Conservation (phyloP, 2,113 vertebrate species). For the Corythoichthys haematopterus region DNA sequence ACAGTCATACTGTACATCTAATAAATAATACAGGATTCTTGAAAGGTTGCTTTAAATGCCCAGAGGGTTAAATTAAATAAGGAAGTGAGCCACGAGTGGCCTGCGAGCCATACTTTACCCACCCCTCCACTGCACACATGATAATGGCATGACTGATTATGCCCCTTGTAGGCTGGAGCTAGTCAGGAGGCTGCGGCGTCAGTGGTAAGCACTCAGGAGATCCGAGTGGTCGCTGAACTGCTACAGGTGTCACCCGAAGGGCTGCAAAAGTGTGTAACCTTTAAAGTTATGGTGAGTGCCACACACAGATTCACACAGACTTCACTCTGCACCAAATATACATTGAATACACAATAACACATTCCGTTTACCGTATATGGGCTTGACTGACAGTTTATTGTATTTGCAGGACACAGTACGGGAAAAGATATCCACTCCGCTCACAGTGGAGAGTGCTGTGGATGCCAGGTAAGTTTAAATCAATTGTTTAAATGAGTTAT, state of each 20-base stretch:
- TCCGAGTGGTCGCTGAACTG: constrained; percentile 87
- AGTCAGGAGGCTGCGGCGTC: constrained; percentile 78
- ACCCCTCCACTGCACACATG: neutral
- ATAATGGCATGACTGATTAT: neutral
- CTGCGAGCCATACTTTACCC: neutral
- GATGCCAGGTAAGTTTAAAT: constrained; percentile 85
- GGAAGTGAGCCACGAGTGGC: neutral
- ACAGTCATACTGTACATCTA: no score
- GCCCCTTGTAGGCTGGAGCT: constrained; percentile 75
- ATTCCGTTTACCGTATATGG: neutral
- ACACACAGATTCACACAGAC: neutral
- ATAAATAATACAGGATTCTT: neutral
- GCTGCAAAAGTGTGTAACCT: constrained; percentile 90
- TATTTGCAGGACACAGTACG: constrained; percentile 46
- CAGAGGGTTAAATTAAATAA: neutral
- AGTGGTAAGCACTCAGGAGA: constrained; percentile 87
- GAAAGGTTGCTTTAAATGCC: neutral
- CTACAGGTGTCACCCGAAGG: constrained; percentile 91
- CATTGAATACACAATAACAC: neutral
- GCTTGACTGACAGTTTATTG: neutral
- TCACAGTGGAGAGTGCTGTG: constrained; percentile 91
- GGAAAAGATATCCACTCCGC: constrained; percentile 92
- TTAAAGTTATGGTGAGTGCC: constrained; percentile 86
- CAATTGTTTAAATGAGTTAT: neutral
- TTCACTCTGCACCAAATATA: neutral